Base-by-base conservation (phyloP, 2,113 vertebrate species). In the Lepus europaeus region DNA sequence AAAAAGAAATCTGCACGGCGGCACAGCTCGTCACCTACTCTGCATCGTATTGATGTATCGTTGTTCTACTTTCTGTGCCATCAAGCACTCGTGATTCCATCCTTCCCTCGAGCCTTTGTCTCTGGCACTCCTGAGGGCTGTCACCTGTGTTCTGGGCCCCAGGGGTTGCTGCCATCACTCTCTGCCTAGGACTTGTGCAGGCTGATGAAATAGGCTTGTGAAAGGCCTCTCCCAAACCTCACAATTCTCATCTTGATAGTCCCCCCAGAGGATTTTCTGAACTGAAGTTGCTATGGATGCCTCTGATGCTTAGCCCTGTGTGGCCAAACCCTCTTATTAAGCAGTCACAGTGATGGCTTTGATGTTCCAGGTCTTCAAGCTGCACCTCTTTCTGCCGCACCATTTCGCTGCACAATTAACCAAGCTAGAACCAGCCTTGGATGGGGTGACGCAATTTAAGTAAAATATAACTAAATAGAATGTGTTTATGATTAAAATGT, bases 41-140 rank as follows among this genome's bases (percentile, higher is more conserved):
- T 10, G 7, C 45, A 63, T 39, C 85, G 33, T 49, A 76, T 82
- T 92, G 45, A 82, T 23, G 23, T 63, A 20, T 49, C 63, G 74
- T 92, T 76, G 45, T 96, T 95, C 61, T 84, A 66, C 73, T 77
- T 78, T 78, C 80, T 61, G 20, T 2, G 11, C 89, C 39, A 85
- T 93, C 39, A 56, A 74, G 82, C 51, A 10, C 45, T 45, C 25
- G 12, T 9, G 53, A 68, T 72, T 53, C 27, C 70, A 63, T 49
- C 56, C 23, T 39, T 51, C 31, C 70, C 45, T 87, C 78, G 69
- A 80, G 14, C 29, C 51, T 91, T 19, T 16, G 5, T 95, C 87
- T 90, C 90, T 87, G 69, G 87, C 33, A 66, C 59, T 17, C 51
- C 59, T 68, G n/a, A 14, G 68, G 3, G 45, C n/a, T 88, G 74